These are phyloP conservation scores for Opisthocomus hoazin DNA, from an alignment of 2,113 vertebrate species.

Conservation along the genomic window DNA sequence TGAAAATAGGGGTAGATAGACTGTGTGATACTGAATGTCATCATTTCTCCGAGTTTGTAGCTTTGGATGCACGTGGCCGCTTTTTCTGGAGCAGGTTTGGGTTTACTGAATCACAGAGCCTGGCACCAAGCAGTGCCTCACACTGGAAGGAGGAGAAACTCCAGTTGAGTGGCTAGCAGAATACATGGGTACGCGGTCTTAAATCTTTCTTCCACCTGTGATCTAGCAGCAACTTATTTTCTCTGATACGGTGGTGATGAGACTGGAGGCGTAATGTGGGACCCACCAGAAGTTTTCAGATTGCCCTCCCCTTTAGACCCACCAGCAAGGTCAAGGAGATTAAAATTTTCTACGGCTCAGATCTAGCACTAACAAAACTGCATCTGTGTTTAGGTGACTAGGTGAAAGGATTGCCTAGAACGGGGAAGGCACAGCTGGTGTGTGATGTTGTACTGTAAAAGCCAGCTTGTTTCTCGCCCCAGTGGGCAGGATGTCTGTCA, in stretches of 20 bases:
- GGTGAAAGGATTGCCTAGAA: background rate
- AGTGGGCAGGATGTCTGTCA: background rate
- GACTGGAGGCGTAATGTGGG: background rate
- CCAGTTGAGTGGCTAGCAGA: background rate
- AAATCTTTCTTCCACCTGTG: background rate
- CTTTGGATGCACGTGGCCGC: background rate
- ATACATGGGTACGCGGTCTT: background rate
- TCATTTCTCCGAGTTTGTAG: background rate
- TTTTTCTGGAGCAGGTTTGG: background rate
- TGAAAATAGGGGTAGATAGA: background rate
- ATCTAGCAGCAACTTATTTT: background rate
- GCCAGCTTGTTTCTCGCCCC: background rate
- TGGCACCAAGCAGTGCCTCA: background rate
- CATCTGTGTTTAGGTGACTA: background rate
- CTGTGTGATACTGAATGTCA: background rate
- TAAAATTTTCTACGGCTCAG: background rate
- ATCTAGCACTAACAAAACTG: background rate
- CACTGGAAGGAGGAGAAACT: background rate
- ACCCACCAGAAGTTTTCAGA: background rate
- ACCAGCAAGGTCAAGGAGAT: background rate
- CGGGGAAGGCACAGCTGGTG: rapidly evolving
- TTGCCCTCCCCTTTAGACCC: background rate
- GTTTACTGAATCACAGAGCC: background rate
- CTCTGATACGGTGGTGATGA: background rate
- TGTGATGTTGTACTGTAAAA: rapidly evolving